phyloP scores from a whole-genome alignment of 35 echinoderm and acorn worm species.

The Ptychodera flava region DNA sequence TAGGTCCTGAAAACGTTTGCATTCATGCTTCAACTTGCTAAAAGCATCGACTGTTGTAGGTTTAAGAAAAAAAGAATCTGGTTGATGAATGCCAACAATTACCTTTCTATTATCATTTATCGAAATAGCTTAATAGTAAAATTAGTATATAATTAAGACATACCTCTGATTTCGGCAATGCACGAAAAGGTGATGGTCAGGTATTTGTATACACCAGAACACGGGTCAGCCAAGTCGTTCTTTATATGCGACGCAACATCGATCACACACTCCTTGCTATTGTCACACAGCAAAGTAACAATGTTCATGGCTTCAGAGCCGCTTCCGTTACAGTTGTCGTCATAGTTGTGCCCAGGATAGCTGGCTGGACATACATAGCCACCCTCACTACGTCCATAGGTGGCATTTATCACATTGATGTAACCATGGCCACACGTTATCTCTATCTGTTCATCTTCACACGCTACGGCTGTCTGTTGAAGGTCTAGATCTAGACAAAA shows the following conservation, averaged over 20 bases:
- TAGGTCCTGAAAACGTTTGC: too few species aligned
- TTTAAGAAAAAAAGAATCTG: too few species aligned
- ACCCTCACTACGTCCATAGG: neutral
- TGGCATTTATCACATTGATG: neutral
- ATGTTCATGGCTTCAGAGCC: neutral
- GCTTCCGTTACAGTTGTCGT: neutral
- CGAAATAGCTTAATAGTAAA: too few species aligned
- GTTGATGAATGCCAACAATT: too few species aligned
- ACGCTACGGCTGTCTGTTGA: neutral
- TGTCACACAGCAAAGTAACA: neutral
- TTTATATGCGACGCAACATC: neutral
- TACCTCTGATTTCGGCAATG: neutral
- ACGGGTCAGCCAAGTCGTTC: neutral
- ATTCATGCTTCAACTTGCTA: too few species aligned
- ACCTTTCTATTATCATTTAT: too few species aligned
- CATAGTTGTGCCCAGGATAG: neutral
- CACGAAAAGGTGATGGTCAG: neutral
- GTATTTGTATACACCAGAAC: neutral
- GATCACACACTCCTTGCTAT: neutral
- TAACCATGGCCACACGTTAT: neutral
- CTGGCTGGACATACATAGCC: neutral
- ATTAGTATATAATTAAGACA: too few species aligned
- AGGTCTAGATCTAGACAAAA: neutral
- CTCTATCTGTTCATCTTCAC: neutral
- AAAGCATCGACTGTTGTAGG: too few species aligned